Evolutionary conservation across 1,140 invertebrate genomes (phyloP), one percentile per base, ranked within the genome.

Genomic region (roundworm (Caenorhabditis elegans)): DNA sequence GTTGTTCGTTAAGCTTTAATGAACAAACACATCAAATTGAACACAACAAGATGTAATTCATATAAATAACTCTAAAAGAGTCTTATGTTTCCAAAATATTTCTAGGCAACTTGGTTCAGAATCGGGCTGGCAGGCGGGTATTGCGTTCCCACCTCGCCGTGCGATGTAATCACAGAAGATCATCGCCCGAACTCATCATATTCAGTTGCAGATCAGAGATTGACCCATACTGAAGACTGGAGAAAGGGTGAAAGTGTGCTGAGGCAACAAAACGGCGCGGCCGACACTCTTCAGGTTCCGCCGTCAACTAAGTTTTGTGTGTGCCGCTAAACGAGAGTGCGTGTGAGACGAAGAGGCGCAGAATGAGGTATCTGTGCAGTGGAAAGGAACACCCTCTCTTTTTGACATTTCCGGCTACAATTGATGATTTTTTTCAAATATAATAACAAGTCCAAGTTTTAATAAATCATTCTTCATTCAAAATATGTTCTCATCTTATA

Each of bases 151-250:
- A 24, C 19, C 22, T 39, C 34, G 39, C 78, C 78, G 78, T 65
- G 78, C 51, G 48, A 60, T 79, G 34, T 78, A 78, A 79, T 79
- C 78, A 79, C 78, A 28, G 13, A 36, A 28, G 34, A 46, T 79
- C 78, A 79, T 79, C 55, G 78, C 78, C 78, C 78, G 78, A 53
- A 48, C 36, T 79, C 78, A 79, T 79, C 78, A 79, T 79, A 46
- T 79, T 46, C 43, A 46, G 47, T 65, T 79, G 78, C 78, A 79
- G 78, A 79, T 79, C 78, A 79, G 24, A 28, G 13, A 60, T 65
- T 79, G 51, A 79, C 78, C 51, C 55, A 46, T 60, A 79, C 78
- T 79, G 78, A 65, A 79, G 78, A 79, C 55, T 70, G 34, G 39
- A 2, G 34, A 43, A 43, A 10, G 6, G 0, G 3, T 31, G 34